Base-by-base conservation (phyloP, 2,888 invertebrate species). In the Dasypolia templi region DNA sequence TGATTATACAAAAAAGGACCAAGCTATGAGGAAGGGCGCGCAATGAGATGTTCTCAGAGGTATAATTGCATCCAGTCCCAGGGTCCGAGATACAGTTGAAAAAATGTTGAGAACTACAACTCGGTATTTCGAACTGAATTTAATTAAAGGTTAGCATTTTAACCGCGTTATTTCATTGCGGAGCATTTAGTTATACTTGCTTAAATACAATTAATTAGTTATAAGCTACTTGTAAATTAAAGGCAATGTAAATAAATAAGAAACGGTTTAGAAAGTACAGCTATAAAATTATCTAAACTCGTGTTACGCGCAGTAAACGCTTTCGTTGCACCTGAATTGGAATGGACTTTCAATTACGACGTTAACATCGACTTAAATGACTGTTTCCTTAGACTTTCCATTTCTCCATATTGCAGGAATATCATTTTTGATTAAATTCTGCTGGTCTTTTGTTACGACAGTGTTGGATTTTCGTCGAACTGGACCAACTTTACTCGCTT, bases 191-290 rank as follows among this genome's bases (percentile, higher is more conserved):
- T 44, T 0, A 12, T 29, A 35, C 22, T 75, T 75, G 19, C 26
- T 53, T 17, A 44, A 51, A 67, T 46, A 39, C 65, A 67, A 66
- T 72, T 32, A 77, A 73, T 76, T 67, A 61, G 22, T 42, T 35
- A 71, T 58, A 46, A 51, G 26, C 11, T 76, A 68, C 68, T 72
- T 64, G 63, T 26, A 39, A 64, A 26, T 35, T 44, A 68, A 70
- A 73, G 32, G 87, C 86, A 88, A 89, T 89, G 68, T 87, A 89
- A 89, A 89, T 89, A 90, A 89, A 89, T 89, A 90, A 89, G 91
- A 91, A 92, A 91, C 86, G 85, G 86, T 92, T 93, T 94, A 94
- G 94, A 94, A 94, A 94, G 94, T 90, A 87, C 82, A 84, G 87
- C 89, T 88, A 90, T 92, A 91, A 91, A 89, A 89, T 93, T 92